Evolutionary conservation across 2,797 vertebrate genomes (phyloP).

Genomic region (Tenualosa ilisha): DNA sequence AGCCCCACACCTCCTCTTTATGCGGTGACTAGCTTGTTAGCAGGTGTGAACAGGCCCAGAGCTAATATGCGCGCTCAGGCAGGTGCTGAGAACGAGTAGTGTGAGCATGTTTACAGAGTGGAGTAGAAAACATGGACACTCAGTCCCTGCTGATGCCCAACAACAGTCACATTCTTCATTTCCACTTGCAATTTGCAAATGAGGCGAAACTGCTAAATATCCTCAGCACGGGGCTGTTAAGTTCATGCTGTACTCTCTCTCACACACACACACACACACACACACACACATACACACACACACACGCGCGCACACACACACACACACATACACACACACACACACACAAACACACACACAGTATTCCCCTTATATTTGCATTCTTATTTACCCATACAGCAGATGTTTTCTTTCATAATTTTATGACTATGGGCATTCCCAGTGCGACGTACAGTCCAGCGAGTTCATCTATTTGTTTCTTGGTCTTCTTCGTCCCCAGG

Average conservation of each 20-base stretch:
- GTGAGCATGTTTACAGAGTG: neutral
- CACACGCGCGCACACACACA: neutral
- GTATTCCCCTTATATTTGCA: neutral
- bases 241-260: slow-evolving; percentile 5
- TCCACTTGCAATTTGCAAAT: neutral
- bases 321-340: neutral
- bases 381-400: neutral
- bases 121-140: neutral
- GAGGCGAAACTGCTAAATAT: neutral
- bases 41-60: slow-evolving; percentile 38
- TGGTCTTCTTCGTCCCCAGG: neutral
- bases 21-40: slow-evolving; percentile 30
- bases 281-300: neutral
- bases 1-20: slow-evolving; percentile 32
- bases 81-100: neutral
- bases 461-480: neutral
- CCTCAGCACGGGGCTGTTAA: neutral
- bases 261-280: neutral
- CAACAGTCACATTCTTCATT: neutral
- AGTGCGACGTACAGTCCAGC: neutral
- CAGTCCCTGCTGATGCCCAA: neutral
- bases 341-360: neutral
- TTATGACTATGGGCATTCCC: neutral
- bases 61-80: slow-evolving; percentile 40
- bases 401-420: slow-evolving; percentile 7